Evolutionary conservation across 1,140 invertebrate genomes (phyloP).

Genomic region (Drosophila pallidifrons): DNA sequence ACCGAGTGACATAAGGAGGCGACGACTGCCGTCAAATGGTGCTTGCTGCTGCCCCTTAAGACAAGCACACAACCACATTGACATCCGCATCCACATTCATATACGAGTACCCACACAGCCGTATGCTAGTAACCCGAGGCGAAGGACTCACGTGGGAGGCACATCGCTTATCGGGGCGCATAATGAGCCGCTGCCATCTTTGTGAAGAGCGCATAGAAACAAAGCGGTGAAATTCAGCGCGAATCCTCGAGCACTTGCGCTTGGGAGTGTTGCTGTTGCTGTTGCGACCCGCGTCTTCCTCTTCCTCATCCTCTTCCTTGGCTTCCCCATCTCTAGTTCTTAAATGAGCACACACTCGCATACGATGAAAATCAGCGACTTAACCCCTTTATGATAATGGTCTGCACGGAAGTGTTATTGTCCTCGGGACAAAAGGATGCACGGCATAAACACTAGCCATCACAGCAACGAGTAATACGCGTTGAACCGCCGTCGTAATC

Average conservation of each 20-base stretch:
- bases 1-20: conserved; percentile 48
- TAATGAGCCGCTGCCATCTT: conserved; percentile 81
- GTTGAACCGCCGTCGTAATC: conserved; percentile 46
- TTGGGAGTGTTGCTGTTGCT: conserved; percentile 27
- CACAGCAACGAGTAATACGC: conserved; percentile 50
- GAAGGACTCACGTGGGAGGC: conserved; percentile 78
- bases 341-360: conserved; percentile 77
- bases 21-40: conserved; percentile 43
- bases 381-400: conserved; percentile 85
- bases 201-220: conserved; percentile 70
- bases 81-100: conserved; percentile 20
- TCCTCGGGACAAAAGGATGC: conserved; percentile 81
- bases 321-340: conserved; percentile 54
- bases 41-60: conserved; percentile 47
- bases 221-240: conserved; percentile 83
- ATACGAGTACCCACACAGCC: background rate
- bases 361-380: conserved; percentile 83
- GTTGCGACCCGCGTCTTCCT: conserved; percentile 15
- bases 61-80: conserved; percentile 41
- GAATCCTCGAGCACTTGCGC: conserved; percentile 60
- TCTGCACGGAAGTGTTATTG: conserved; percentile 81
- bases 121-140: conserved; percentile 66
- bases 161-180: conserved; percentile 80
- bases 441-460: conserved; percentile 70
- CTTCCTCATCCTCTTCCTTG: background rate